Conservation (phyloP, 1,140 invertebrate species). For the Drosophila teissieri region DNA sequence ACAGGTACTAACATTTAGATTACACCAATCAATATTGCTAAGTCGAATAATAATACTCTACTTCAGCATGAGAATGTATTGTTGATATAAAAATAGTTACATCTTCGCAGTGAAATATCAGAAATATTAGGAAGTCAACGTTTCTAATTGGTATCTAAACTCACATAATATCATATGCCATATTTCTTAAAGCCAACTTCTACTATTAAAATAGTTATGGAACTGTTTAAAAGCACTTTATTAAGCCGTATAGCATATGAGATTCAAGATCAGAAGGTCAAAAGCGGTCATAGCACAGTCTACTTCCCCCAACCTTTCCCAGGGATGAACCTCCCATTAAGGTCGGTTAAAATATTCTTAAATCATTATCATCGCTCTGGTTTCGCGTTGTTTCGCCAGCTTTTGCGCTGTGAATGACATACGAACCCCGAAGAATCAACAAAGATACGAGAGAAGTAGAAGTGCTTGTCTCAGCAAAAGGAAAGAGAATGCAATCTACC, state of each 20-base stretch:
- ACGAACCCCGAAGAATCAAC: constrained; percentile 55
- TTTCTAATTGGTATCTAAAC: no score
- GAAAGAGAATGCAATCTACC: constrained; percentile 64
- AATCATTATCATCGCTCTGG: constrained; percentile 46
- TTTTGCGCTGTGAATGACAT: constrained; percentile 50
- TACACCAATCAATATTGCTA: not conserved
- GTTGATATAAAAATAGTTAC: no score
- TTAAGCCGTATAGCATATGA: no score
- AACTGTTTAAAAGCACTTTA: no score
- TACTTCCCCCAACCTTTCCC: not conserved
- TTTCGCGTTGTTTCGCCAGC: constrained; percentile 33
- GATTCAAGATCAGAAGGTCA: constrained; percentile 9
- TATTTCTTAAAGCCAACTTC: no score
- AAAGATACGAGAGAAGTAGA: constrained; percentile 57
- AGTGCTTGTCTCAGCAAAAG: constrained; percentile 58
- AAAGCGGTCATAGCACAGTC: constrained; percentile 16
- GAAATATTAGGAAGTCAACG: no score
- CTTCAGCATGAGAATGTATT: no score
- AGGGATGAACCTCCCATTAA: not conserved
- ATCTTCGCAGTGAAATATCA: not conserved
- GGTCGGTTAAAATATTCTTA: constrained; percentile 33
- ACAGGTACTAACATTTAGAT: no score
- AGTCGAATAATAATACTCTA: no score
- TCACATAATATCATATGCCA: no score
- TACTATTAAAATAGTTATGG: no score